Conservation (phyloP, 2,888 invertebrate genomes). For the Orthosia incerta region DNA sequence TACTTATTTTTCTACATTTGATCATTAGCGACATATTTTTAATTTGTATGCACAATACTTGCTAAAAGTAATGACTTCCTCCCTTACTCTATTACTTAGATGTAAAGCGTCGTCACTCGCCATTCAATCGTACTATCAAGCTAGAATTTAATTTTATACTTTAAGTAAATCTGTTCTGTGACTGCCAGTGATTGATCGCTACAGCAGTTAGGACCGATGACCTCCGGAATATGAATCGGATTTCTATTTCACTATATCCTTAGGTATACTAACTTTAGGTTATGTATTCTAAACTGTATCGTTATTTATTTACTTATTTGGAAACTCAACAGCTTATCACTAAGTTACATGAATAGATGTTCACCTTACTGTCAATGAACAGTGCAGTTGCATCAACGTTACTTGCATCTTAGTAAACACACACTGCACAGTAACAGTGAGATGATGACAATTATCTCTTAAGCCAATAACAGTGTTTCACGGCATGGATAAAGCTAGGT, state of each 20-base stretch:
- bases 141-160: slow-evolving; percentile 72
- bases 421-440: too few relatives aligned
- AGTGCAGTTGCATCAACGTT: too few relatives aligned
- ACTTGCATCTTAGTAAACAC: too few relatives aligned
- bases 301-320: too few relatives aligned
- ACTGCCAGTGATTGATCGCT: slow-evolving; percentile 68
- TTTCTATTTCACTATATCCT: slow-evolving; percentile 28
- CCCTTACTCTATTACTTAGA: background rate
- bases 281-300: background rate
- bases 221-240: slow-evolving; percentile 53
- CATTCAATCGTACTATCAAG: slow-evolving; percentile 65
- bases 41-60: background rate
- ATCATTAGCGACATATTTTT: too few relatives aligned
- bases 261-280: background rate
- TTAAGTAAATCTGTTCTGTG: slow-evolving; percentile 66
- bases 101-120: slow-evolving; percentile 8
- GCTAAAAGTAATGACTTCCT: background rate
- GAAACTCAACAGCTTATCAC: too few relatives aligned
- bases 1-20: too few relatives aligned
- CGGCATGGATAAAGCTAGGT: too few relatives aligned
- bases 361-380: too few relatives aligned
- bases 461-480: too few relatives aligned
- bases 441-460: too few relatives aligned
- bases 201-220: slow-evolving; percentile 62
- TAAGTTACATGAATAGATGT: too few relatives aligned